A percentile compares a stretch with the other conserved stretches of the same genome.
These are phyloP conservation scores for Meteorus cinctellus DNA, from an alignment of 2,888 invertebrate genomes.

Conservation along the genomic window DNA sequence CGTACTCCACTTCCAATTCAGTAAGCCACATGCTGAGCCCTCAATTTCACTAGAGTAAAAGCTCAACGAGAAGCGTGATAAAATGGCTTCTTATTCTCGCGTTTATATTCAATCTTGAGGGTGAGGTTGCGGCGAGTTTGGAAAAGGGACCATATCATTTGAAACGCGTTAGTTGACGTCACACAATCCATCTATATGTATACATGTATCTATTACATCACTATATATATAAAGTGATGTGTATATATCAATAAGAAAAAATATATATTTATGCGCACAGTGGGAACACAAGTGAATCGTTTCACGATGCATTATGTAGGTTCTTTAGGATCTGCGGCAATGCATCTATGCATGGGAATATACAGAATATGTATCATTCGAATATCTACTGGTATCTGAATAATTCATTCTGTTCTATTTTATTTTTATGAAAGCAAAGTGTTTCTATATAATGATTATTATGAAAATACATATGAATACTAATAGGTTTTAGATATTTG, in stretches of 20 bases:
- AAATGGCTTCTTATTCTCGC: slow-evolving; percentile 73
- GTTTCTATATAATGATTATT: too few species aligned
- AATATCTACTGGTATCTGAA: neutral
- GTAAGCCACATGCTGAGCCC: slow-evolving; percentile 67
- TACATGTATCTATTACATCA: slow-evolving; percentile 13
- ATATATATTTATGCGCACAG: slow-evolving; percentile 42
- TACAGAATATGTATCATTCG: slow-evolving; percentile 7
- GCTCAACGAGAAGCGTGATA: slow-evolving; percentile 67
- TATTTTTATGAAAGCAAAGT: too few species aligned
- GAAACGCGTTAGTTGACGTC: slow-evolving; percentile 68
- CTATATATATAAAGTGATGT: neutral
- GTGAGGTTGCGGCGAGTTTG: slow-evolving; percentile 35
- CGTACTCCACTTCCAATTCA: slow-evolving; percentile 59
- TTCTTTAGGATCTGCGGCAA: slow-evolving; percentile 65
- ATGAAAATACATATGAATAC: neutral
- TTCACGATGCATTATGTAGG: slow-evolving; percentile 70
- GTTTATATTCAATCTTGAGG: slow-evolving; percentile 71
- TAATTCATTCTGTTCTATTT: neutral
- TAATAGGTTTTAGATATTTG: neutral
- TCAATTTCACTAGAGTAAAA: slow-evolving; percentile 71
- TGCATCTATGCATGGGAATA: slow-evolving; percentile 66
- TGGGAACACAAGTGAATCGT: slow-evolving; percentile 55
- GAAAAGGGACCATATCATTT: slow-evolving; percentile 61
- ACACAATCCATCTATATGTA: slow-evolving; percentile 27
- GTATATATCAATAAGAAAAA: slow-evolving; percentile 42